Evolutionary conservation across 2,888 invertebrate species (phyloP), one percentile per base, ranked within the genome.

Genomic region (Phortica magna): DNA sequence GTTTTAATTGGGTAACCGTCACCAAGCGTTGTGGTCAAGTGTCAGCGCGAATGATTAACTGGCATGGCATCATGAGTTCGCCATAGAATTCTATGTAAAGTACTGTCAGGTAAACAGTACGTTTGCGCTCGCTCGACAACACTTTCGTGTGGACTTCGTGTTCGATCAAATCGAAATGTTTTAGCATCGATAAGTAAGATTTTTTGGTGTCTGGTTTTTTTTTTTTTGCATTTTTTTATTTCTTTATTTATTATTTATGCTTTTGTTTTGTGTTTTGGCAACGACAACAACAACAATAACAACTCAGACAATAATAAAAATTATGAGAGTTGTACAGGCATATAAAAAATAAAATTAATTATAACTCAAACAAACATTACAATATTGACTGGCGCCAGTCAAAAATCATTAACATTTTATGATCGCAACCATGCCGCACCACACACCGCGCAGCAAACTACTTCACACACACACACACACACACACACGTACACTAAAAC

Each of bases 341-440:
- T 71, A 31, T 55, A 22, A 64, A 84, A 83, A 79, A 84, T 84
- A 78, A 86, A 86, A 88, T 87, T 89, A 87, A 87, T 87, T 87
- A 87, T 85, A 89, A 89, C 84, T 88, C 85, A 87, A 84, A 83
- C 87, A 87, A 87, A 84, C 81, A 87, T 87, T 87, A 87, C 87
- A 89, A 83, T 83, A 81, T 84, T 83, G 88, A 83, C 83, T 88
- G 87, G 87, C 87, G 87, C 87, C 87, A 88, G 87, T 84, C 89
- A 82, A 82, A 88, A 87, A 84, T 82, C 89, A 89, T 89, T 89
- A 88, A 86, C 88, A 88, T 88, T 88, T 88, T 88, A 89, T 88
- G 84, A 83, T 82, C 80, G 31, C 64, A 77, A 84, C 64, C 64
- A 22, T 31, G 39, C 64, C 73, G 78, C 76, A 78, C 76, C 55